These are phyloP conservation scores for Drosophila ustulata DNA, from an alignment of 2,888 invertebrate species.

Conservation along the genomic window DNA sequence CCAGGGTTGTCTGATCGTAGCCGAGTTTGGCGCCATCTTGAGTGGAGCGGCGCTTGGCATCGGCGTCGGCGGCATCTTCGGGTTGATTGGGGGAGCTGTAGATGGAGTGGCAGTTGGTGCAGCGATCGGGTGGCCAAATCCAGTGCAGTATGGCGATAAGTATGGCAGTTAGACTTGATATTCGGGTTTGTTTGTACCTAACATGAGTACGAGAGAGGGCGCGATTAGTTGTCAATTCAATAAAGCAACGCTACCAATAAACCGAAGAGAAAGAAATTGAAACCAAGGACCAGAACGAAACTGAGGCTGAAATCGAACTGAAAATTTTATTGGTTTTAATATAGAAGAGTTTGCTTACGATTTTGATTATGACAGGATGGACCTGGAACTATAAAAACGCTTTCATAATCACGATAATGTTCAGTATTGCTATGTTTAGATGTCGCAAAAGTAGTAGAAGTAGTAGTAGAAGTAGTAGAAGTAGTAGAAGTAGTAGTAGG, in stretches of 20 bases:
- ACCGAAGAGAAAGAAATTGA: neutral
- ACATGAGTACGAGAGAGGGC: neutral
- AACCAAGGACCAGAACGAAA: slow-evolving; percentile 9
- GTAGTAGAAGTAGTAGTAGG: slow-evolving; percentile 37
- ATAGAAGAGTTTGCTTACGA: slow-evolving; percentile 85
- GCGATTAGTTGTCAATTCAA: neutral
- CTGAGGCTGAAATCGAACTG: slow-evolving; percentile 25
- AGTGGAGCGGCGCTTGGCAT: slow-evolving; percentile 80
- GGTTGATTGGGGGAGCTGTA: slow-evolving; percentile 84
- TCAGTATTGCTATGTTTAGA: slow-evolving; percentile 86
- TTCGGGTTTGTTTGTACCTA: slow-evolving; percentile 97
- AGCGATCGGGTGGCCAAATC: slow-evolving; percentile 91
- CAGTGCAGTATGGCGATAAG: slow-evolving; percentile 89
- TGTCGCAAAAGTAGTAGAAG: slow-evolving; percentile 25
- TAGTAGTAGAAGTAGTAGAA: slow-evolving; percentile 33
- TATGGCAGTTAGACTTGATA: slow-evolving; percentile 94
- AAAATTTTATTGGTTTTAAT: slow-evolving; percentile 25
- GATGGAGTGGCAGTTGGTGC: slow-evolving; percentile 86
- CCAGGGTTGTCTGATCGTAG: slow-evolving; percentile 46
- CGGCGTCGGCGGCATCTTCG: slow-evolving; percentile 76
- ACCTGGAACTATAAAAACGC: slow-evolving; percentile 90
- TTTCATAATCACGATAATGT: slow-evolving; percentile 90
- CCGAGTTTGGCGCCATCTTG: slow-evolving; percentile 79
- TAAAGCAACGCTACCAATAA: neutral
- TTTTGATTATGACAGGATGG: slow-evolving; percentile 88